Evolutionary conservation across 2,797 vertebrate species (phyloP).

Genomic region (Schizopygopsis malacanthus): DNA sequence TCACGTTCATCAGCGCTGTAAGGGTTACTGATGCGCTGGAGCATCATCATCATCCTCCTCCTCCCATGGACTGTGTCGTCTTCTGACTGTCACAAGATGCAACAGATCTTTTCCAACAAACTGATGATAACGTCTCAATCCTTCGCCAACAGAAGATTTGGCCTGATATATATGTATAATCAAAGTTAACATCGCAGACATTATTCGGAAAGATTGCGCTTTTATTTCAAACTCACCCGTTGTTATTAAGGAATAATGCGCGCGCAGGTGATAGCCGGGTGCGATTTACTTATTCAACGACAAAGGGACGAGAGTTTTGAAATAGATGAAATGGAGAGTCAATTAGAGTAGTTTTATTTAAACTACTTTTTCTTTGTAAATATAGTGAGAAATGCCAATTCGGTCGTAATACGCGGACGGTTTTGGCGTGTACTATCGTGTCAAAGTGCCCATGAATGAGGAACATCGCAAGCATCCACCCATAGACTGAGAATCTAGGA

Average conservation of each 20-base stretch:
- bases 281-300: not conserved
- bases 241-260: slow-evolving; percentile 22
- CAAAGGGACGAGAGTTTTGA: slow-evolving; percentile 6
- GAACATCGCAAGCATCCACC: slow-evolving; percentile 35
- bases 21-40: slow-evolving; percentile 39
- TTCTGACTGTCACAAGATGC: slow-evolving; percentile 69
- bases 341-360: not conserved
- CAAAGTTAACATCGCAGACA: slow-evolving; percentile 15
- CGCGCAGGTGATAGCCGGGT: slow-evolving; percentile 36
- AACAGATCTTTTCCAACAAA: slow-evolving; percentile 74
- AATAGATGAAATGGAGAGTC: not conserved
- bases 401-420: not conserved
- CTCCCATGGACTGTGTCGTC: slow-evolving; percentile 65
- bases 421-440: slow-evolving; percentile 14
- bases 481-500: not conserved
- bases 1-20: slow-evolving; percentile 10
- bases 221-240: slow-evolving; percentile 64
- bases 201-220: not conserved
- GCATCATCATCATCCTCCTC: slow-evolving; percentile 41
- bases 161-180: not conserved
- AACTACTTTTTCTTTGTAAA: not conserved
- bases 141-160: slow-evolving; percentile 6
- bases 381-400: not conserved
- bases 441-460: slow-evolving; percentile 1
- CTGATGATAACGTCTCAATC: slow-evolving; percentile 59